A percentile compares a stretch with the other conserved stretches of the same genome.
These are phyloP conservation scores for Polydrusus tereticollis DNA, from an alignment of 2,888 invertebrate genomes.

Conservation along the genomic window DNA sequence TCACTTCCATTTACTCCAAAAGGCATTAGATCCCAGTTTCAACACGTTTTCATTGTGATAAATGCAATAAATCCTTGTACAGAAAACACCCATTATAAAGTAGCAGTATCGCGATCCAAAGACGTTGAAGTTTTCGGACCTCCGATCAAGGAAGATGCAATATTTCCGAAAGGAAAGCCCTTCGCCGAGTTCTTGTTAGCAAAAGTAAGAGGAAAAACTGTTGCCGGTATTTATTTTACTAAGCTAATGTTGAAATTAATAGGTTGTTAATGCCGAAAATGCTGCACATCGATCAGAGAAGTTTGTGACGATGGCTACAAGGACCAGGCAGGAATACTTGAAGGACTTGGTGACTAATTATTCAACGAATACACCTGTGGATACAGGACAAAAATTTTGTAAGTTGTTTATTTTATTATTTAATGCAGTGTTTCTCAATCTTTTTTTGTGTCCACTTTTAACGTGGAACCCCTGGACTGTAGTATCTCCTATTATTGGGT, in stretches of 20 bases:
- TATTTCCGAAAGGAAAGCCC: constrained; percentile 90
- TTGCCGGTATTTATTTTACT: background rate
- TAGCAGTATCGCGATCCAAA: constrained; percentile 79
- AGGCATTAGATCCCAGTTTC: constrained; percentile 96
- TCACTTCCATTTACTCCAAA: constrained; percentile 94
- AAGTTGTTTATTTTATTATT: constrained; percentile 64
- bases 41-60: constrained; percentile 96
- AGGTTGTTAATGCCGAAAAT: constrained; percentile 93
- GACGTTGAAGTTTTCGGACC: constrained; percentile 97
- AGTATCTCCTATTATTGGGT: no score
- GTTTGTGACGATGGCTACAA: constrained; percentile 96
- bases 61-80: constrained; percentile 91
- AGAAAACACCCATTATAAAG: constrained; percentile 90
- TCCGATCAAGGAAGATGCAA: constrained; percentile 88
- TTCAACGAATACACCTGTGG: constrained; percentile 83
- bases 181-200: constrained; percentile 96
- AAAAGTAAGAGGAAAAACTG: constrained; percentile 76
- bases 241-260: background rate
- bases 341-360: constrained; percentile 92
- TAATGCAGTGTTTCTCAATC: no score
- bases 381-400: constrained; percentile 90
- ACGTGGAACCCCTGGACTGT: no score
- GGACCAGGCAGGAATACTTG: constrained; percentile 95
- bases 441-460: no score
- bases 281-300: constrained; percentile 96